These are phyloP conservation scores for Phaonia tiefii DNA, from an alignment of 2,888 invertebrate species.

Conservation along the genomic window DNA sequence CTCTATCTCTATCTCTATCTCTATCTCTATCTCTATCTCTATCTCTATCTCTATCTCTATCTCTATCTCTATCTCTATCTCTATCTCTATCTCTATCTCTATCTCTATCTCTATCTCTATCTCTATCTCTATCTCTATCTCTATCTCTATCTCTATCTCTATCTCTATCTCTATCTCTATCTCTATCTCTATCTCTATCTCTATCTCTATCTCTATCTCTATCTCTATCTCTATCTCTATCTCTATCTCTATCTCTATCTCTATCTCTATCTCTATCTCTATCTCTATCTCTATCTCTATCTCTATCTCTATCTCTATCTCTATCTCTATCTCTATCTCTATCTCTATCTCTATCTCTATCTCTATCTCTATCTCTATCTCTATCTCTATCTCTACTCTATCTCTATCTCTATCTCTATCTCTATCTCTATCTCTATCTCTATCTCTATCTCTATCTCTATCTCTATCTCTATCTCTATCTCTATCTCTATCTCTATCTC, in stretches of 20 bases:
- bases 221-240: constrained; percentile 4
- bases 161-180: constrained; percentile 4
- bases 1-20: constrained; percentile 4
- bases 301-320: constrained; percentile 4
- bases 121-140: constrained; percentile 4
- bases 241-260: constrained; percentile 4
- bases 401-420: constrained; percentile 5
- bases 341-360: constrained; percentile 4
- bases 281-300: constrained; percentile 4
- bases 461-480: constrained; percentile 5
- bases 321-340: constrained; percentile 4
- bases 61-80: constrained; percentile 4
- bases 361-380: constrained; percentile 4
- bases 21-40: constrained; percentile 4
- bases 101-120: constrained; percentile 4
- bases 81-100: constrained; percentile 4
- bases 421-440: constrained; percentile 8
- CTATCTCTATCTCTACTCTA: constrained; percentile 7
- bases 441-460: constrained; percentile 8
- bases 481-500: constrained; percentile 8
- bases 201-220: constrained; percentile 4
- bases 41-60: constrained; percentile 4
- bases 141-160: constrained; percentile 4
- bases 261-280: constrained; percentile 4
- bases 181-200: constrained; percentile 4